Evolutionary conservation across 92 coral and sea anemone species (phyloP), one percentile per base, ranked within the genome.

Genomic region (Heteractis magnifica): DNA sequence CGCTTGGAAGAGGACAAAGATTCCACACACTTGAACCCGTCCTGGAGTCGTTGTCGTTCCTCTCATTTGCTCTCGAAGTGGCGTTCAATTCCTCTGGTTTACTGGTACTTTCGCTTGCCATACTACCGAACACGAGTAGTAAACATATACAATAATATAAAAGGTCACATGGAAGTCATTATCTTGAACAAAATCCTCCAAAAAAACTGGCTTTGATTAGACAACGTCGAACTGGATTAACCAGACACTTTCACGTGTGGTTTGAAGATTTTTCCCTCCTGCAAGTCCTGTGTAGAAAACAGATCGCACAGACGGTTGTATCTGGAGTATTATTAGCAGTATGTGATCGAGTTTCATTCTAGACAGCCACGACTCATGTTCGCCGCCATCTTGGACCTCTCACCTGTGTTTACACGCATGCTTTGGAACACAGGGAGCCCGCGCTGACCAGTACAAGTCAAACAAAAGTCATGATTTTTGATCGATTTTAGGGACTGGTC

Each of bases 1-100:
- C 92, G 50, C 91, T 83, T 6, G 87, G 87, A 26, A 83, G 52
- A 2, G 96, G 80, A 76, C 91, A 91, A 20, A 91, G 53, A 23
- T 87, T 88, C 94, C 94, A 91, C 3, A 91, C 94, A 60, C 94
- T 91, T 10, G 92, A 85, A 7, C 88, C 88, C 6, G 83, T 76
- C 13, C 18, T 59, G 2, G 68, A 53, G 13, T 13, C 55, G 52
- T 4, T 62, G 5, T 51, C 56, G 52, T 59, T 9, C 11, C 77
- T 62, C 50, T 50, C 77, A 26, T 41, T 49, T 51, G 58, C n/a
- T n/a, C 52, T 71, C 11, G 64, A n/a, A 6, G 10, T 65, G 14
- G 84, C 6, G 64, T 23, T 70, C 11, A 81, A 23, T 81, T 23
- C 56, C 50, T 70, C 60, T 51, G 72, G 49, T 26, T 81, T 52